Evolutionary conservation across 2,888 invertebrate species (phyloP), one percentile per base, ranked within the genome.

Genomic region (Ariolimax columbianus): DNA sequence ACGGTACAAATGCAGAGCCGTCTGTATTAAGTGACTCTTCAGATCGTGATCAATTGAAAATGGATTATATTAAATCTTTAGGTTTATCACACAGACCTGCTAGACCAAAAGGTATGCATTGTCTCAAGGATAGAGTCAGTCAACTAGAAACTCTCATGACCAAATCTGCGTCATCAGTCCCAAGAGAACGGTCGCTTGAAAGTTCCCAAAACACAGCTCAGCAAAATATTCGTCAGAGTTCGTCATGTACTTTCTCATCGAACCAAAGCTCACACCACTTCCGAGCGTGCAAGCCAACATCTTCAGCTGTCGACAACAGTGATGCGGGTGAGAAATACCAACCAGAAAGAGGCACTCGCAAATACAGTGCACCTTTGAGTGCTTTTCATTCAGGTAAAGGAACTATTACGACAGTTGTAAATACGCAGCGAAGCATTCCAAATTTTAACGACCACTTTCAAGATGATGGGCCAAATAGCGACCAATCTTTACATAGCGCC

Each of bases 11-110:
- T 19, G 23, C 47, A n/a, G 38, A 17, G 7, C 11, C 7, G 0
- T 4, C 33, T 9, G 14, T 26, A 1, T 36, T 47, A 72, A n/a
- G 19, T 4, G 63, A 40, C 23, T 3, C 30, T 23, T 38, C 63
- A 4, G 78, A 55, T 36, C 70, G 78, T 3, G 78, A 70, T 26
- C 68, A 47, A 38, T n/a, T 79, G 30, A 78, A 84, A 59, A 72
- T 40, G 26, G 78, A 47, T 3, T 84, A 84, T 38, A 84, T 84
- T 72, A 77, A 55, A 38, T 84, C 84, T 11, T 33, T 84, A 23
- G 84, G 84, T 36, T 59, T 84, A 38, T 40, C 51, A 30, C 30
- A 72, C n/a, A 43, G 78, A 23, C 72, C 72, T n/a, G 40, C 78
- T 4, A 33, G 36, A 55, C 78, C 78, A 17, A 63, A 70, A 55